phyloP scores from a whole-genome alignment of 2,113 vertebrate genomes.

The Neolamprologus fasciatus region DNA sequence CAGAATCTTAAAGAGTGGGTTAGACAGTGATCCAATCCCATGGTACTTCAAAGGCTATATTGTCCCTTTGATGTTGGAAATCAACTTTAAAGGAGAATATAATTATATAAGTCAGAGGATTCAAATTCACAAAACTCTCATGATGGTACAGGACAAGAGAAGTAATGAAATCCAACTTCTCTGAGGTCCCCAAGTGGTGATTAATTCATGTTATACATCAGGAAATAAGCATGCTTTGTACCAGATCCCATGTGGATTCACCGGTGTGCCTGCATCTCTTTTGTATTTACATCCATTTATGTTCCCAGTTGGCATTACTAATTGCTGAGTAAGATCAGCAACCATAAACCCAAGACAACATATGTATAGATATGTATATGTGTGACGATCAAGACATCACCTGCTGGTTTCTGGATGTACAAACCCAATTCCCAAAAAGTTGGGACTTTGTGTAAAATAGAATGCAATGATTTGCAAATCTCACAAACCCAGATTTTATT shows the following conservation, averaged over 20 bases:
- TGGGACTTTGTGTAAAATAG: neutral
- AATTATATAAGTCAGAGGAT: constrained; percentile 66
- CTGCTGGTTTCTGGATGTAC: neutral
- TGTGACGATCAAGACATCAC: neutral
- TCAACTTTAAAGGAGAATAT: constrained; percentile 71
- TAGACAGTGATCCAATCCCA: constrained; percentile 73
- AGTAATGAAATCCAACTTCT: constrained; percentile 46
- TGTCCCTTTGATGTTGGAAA: constrained; percentile 74
- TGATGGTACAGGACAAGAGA: constrained; percentile 44
- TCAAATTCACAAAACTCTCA: constrained; percentile 60
- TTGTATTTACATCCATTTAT: neutral
- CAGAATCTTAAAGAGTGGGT: constrained; percentile 68
- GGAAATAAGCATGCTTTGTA: neutral
- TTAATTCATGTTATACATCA: constrained; percentile 12
- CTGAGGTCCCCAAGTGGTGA: constrained; percentile 2
- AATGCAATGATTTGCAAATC: neutral
- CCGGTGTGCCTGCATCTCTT: neutral
- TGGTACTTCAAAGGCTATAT: constrained; percentile 74
- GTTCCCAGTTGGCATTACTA: neutral
- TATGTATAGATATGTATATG: neutral
- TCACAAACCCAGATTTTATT: neutral
- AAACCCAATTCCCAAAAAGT: neutral
- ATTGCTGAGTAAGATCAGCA: neutral
- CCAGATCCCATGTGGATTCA: neutral
- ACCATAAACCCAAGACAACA: neutral